Conservation (phyloP, 1,140 invertebrate genomes). For the Stegodyphus dumicola region DNA sequence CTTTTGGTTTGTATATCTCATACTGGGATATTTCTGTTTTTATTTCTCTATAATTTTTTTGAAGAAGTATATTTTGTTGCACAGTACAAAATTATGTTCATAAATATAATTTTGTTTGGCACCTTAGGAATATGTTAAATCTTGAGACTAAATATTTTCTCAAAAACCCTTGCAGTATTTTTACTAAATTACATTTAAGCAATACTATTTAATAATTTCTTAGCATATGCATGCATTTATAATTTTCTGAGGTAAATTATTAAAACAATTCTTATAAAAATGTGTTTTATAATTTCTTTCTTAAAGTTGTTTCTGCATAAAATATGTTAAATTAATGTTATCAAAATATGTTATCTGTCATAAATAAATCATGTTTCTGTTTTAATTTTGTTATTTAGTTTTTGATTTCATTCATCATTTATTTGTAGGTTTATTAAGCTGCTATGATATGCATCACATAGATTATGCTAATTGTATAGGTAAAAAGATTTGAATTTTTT, state of each 20-base stretch:
- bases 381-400: not conserved
- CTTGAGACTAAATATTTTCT: too few relatives aligned
- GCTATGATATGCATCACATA: slow-evolving; percentile 79
- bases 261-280: not conserved
- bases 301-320: not conserved
- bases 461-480: slow-evolving; percentile 80
- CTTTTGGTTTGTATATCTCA: too few relatives aligned
- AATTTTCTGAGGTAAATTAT: not conserved
- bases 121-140: too few relatives aligned
- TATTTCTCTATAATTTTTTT: too few relatives aligned
- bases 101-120: too few relatives aligned
- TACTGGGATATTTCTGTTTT: too few relatives aligned
- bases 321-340: not conserved
- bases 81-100: too few relatives aligned
- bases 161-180: too few relatives aligned
- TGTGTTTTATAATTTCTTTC: not conserved
- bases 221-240: not conserved
- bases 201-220: too few relatives aligned
- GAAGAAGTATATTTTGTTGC: too few relatives aligned
- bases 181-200: too few relatives aligned
- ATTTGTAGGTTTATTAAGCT: slow-evolving; percentile 76
- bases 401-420: not conserved
- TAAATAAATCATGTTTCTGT: not conserved
- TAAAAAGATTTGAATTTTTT: slow-evolving; percentile 25
- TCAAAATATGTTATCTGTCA: not conserved